Conservation (phyloP, 2,888 invertebrate genomes). For the Artemia sinica region DNA sequence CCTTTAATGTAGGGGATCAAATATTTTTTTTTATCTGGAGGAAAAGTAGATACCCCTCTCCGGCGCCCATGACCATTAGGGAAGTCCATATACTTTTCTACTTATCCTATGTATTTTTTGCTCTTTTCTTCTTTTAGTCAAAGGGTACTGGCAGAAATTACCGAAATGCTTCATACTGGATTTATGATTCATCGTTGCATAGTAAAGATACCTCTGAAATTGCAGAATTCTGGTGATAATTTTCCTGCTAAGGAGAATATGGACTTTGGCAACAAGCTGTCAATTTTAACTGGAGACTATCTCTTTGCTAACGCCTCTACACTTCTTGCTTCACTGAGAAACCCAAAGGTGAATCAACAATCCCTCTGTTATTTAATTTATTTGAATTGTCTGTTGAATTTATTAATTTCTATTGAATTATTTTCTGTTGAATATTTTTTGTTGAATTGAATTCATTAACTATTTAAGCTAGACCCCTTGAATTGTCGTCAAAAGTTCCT, state of each 20-base stretch:
- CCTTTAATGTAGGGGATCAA: background rate
- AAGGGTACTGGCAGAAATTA: conserved; percentile 76
- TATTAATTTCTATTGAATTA: no score
- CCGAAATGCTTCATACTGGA: conserved; percentile 86
- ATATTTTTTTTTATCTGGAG: background rate
- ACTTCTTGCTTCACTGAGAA: conserved; percentile 59
- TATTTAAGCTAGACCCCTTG: no score
- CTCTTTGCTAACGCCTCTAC: conserved; percentile 70
- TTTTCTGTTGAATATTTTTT: no score
- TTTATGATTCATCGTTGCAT: conserved; percentile 74
- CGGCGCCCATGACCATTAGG: background rate
- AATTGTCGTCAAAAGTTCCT: no score
- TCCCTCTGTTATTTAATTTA: no score
- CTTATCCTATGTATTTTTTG: no score
- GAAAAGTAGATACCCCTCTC: background rate
- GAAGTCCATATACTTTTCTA: background rate
- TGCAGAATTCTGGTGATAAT: conserved; percentile 39
- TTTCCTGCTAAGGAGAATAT: conserved; percentile 48
- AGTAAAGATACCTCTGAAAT: conserved; percentile 48
- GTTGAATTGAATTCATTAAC: no score
- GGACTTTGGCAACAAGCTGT: conserved; percentile 88
- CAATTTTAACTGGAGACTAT: conserved; percentile 78
- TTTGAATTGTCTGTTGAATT: no score
- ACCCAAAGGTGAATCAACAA: conserved; percentile 33
- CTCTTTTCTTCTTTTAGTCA: conserved; percentile 39